Evolutionary conservation across 2,888 invertebrate species (phyloP), one percentile per base, ranked within the genome.

Genomic region (Rhopalosiphum nymphaeae): DNA sequence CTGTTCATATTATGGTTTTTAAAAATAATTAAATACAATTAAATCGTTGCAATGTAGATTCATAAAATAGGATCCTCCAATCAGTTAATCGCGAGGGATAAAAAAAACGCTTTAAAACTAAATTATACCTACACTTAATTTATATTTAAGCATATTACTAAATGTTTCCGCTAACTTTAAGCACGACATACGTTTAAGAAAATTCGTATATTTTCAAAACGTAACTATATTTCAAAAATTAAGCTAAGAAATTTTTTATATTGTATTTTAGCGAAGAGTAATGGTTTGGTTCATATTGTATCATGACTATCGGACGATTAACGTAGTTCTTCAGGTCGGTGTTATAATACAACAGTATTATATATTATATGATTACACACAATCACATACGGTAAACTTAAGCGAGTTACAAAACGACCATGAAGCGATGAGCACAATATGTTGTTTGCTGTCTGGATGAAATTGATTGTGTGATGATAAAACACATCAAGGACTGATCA

Each of bases 381-480:
- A 36, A 78, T 36, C 36, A 25, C 44, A 78, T 42, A 53, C 36
- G 21, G 46, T 61, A 4, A 56, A 29, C 78, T 56, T 42, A 16
- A 84, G 53, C 10, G 11, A 56, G 16, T 49, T 86, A 57, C 57
- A 44, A 86, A 36, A 92, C 56, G 78, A 84, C 93, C 25, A 29
- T 89, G 56, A 86, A 61, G 29, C 46, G 46, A 61, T 42, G 57
- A 87, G 46, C n/a, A 93, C 86, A 78, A 78, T 67, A 57, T 61
- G 84, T 85, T 57, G 46, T 86, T 87, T 67, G 86, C 67, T 10
- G 42, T 94, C 94, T 87, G 86, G 91, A 94, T 94, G 94, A 91
- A 94, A 94, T 94, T 91, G 91, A 94, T 94, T 94, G 86, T 67
- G 49, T 53, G 49, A 91, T 53, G 94, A 94, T 91, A 91, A 86